Percentiles rank a stretch among this genome's conserved stretches.
Conservation (phyloP, 2,113 vertebrate genomes). For the Nycticryphes semicollaris region DNA sequence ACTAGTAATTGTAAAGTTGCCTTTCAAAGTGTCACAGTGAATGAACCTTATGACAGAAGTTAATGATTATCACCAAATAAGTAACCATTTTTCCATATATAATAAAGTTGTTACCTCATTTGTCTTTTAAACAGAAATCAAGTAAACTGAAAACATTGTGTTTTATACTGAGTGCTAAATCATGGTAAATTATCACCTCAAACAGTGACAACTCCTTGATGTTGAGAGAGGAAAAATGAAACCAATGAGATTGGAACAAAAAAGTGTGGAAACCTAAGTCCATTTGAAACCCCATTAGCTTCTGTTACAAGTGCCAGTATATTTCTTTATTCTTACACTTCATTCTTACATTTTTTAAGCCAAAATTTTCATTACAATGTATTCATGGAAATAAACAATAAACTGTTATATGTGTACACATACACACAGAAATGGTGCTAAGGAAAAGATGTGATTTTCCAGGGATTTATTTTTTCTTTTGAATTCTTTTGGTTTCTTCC, state of each 20-base stretch:
- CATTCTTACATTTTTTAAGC: background rate
- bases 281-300: background rate
- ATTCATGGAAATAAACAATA: background rate
- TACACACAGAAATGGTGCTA: fast-evolving
- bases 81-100: background rate
- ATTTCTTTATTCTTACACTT: background rate
- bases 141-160: background rate
- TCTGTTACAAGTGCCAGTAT: background rate
- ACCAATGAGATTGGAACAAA: background rate
- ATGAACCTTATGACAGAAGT: background rate
- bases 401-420: too few relatives aligned
- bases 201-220: background rate
- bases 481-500: background rate
- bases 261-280: background rate
- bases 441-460: background rate
- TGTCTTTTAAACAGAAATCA: background rate
- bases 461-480: background rate
- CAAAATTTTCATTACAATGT: background rate
- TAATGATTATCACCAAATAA: background rate
- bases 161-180: background rate
- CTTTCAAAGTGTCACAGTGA: background rate
- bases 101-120: background rate
- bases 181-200: background rate
- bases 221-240: background rate
- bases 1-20: background rate